A percentile compares a stretch with the other conserved stretches of the same genome.
phyloP scores from a whole-genome alignment of 1,140 invertebrate genomes.

The Phthorimaea operculella region DNA sequence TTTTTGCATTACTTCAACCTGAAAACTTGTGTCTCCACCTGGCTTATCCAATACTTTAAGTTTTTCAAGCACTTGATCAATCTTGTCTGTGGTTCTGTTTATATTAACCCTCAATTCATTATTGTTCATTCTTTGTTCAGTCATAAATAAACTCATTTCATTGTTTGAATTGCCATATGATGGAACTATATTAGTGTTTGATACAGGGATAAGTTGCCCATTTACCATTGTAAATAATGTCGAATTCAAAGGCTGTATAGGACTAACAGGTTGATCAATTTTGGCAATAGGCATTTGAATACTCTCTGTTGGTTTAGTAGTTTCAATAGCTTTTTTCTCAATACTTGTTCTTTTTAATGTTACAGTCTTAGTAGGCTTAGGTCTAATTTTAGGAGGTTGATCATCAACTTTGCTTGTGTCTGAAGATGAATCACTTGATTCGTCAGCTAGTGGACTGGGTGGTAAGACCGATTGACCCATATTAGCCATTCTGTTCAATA shows the following conservation, averaged over 20 bases:
- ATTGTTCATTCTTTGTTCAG: conserved; percentile 53
- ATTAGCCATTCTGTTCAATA: conserved; percentile 54
- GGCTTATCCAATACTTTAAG: conserved; percentile 20
- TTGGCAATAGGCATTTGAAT: conserved; percentile 17
- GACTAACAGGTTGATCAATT: conserved; percentile 11
- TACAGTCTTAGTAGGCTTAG: conserved; percentile 32
- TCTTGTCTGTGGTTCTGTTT: conserved; percentile 45
- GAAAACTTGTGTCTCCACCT: conserved; percentile 21
- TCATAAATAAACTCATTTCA: conserved; percentile 41
- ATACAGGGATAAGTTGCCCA: conserved; percentile 30
- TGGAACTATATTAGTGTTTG: conserved; percentile 19
- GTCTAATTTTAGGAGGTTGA: conserved; percentile 26
- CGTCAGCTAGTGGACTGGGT: conserved; percentile 18
- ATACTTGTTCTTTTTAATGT: conserved; percentile 21
- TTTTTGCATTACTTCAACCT: conserved; percentile 42
- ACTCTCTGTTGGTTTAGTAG: conserved; percentile 18
- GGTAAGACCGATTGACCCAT: conserved; percentile 57
- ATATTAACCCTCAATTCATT: conserved; percentile 55
- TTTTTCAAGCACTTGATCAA: conserved; percentile 40
- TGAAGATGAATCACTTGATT: conserved; percentile 40
- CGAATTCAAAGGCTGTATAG: neutral
- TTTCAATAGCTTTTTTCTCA: conserved; percentile 22
- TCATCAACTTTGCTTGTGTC: conserved; percentile 30
- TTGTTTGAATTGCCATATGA: conserved; percentile 9
- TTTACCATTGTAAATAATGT: conserved; percentile 18